phyloP scores from a whole-genome alignment of 2,888 invertebrate species.

The Eupithecia dodoneata region DNA sequence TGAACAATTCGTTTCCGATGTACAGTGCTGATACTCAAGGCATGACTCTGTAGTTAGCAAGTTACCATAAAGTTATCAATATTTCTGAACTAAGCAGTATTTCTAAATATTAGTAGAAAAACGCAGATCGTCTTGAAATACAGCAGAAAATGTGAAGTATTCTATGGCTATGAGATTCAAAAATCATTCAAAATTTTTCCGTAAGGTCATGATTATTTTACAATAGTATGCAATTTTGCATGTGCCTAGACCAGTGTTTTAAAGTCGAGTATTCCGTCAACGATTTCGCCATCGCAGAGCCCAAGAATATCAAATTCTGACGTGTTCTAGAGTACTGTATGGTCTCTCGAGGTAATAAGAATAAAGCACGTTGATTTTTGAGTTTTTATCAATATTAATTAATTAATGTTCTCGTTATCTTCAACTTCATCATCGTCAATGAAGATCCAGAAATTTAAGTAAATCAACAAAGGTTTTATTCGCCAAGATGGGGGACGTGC shows the following conservation, averaged over 20 bases:
- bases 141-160: not conserved
- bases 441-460: not conserved
- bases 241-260: slow-evolving; percentile 7
- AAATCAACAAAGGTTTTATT: not conserved
- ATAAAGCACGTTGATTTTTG: not conserved
- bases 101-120: not conserved
- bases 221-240: not conserved
- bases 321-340: not conserved
- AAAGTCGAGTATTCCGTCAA: not conserved
- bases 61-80: not conserved
- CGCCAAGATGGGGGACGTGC: not conserved
- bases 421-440: not conserved
- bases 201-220: not conserved
- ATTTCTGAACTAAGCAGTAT: not conserved
- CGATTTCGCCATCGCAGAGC: not conserved
- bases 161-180: not conserved
- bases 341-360: not conserved
- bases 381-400: not conserved
- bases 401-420: not conserved
- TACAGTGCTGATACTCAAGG: slow-evolving; percentile 41
- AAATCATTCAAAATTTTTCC: not conserved
- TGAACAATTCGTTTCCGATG: slow-evolving; percentile 38
- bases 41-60: not conserved
- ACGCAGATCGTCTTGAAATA: slow-evolving; percentile 1
- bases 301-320: not conserved